Evolutionary conservation across 2,888 invertebrate species (phyloP), one percentile per base, ranked within the genome.

Genomic region (Philopedon plagiatum): DNA sequence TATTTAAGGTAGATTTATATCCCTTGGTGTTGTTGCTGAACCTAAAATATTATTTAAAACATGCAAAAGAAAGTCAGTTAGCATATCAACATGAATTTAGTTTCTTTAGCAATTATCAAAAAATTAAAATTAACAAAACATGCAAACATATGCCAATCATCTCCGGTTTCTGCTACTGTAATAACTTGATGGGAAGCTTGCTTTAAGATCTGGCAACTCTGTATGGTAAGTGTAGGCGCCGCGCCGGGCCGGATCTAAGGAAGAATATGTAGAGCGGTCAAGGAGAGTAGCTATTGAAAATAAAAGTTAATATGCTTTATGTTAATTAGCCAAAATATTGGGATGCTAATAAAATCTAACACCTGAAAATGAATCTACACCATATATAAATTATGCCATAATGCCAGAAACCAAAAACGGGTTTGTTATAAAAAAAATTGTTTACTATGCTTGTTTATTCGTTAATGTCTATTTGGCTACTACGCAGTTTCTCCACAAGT

Each of bases 251-350:
- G 9, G 44, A 44, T 19, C 44, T 44, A 44, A 44, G 44, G 44
- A 44, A 19, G 44, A 44, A 44, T 44, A 44, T 49, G 13, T 49
- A 49, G 49, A 49, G 49, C 49, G 49, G 49, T 49, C 49, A 49
- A 49, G 49, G 49, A 49, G 5, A 49, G 19, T 49, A 7, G 26
- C 49, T 49, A 49, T 26, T 49, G 49, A 49, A 49, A 49, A 26
- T 49, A 26, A 49, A 8, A 49, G 49, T 49, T 49, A 49, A 49
- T 26, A 26, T n/a, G 26, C 26, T 23, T 49, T 49, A 49, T 49
- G 49, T 26, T 49, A 49, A 49, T 49, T 49, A 5, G 23, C 26
- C 0, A 26, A 23, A 23, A 49, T 49, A 21, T n/a, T 23, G 13
- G 19, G 26, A 26, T 23, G 0, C n/a, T 49, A n/a, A 49, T 49